These are phyloP conservation scores for Knipowitschia caucasica DNA, from an alignment of 2,797 vertebrate species.

Conservation along the genomic window DNA sequence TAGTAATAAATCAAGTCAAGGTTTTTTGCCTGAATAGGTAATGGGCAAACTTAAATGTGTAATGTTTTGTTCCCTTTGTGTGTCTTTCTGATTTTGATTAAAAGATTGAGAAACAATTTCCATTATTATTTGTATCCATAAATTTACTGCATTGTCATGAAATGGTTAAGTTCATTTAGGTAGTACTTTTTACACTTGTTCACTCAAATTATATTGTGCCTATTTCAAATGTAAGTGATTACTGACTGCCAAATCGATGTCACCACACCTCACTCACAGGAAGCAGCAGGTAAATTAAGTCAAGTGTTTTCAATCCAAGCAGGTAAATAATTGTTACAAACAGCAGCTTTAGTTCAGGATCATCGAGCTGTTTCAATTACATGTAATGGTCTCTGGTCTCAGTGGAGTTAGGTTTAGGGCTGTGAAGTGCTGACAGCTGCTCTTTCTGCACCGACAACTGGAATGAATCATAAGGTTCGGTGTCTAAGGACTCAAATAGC, in stretches of 20 bases:
- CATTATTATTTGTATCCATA: no score
- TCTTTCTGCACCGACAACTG: conserved; percentile 1
- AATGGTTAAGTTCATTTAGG: no score
- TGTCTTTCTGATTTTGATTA: no score
- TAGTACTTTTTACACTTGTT: background rate
- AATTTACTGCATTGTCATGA: no score
- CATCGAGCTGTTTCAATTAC: no score
- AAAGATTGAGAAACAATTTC: no score
- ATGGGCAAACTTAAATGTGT: no score
- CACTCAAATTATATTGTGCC: background rate
- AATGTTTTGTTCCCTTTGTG: no score
- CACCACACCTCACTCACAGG: conserved; percentile 1
- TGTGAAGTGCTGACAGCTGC: background rate
- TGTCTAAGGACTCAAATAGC: background rate
- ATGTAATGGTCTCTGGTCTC: no score
- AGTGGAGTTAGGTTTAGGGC: background rate
- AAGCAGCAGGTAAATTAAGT: background rate
- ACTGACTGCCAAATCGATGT: conserved; percentile 5
- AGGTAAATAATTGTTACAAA: background rate
- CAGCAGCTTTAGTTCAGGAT: background rate
- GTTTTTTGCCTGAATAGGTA: no score
- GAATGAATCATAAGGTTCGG: background rate
- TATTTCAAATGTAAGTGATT: background rate
- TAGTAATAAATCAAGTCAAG: no score
- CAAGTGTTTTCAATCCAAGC: background rate